These are phyloP conservation scores for Oreortyx pictus DNA, from an alignment of 2,797 vertebrate genomes.

Conservation along the genomic window DNA sequence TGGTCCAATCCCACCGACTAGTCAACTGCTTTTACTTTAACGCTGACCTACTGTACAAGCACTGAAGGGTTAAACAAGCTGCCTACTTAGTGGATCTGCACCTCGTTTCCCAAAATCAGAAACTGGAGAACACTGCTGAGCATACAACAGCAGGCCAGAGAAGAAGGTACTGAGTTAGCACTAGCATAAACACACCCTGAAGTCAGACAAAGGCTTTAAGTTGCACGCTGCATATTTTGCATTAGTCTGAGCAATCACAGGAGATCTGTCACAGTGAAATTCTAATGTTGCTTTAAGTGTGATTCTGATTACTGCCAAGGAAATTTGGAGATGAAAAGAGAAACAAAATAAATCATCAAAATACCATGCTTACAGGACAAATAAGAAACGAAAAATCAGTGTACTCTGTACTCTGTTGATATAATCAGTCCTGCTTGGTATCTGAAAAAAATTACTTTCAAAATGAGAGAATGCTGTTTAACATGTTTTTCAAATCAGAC, in stretches of 20 bases:
- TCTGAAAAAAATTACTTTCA: background rate
- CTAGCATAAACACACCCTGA: background rate
- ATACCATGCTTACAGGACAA: background rate
- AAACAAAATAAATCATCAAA: background rate
- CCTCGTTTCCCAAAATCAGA: background rate
- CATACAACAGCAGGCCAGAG: background rate
- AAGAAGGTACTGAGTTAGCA: background rate
- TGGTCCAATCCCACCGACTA: background rate
- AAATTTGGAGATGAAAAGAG: background rate
- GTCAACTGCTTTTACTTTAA: background rate
- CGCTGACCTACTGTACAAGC: background rate
- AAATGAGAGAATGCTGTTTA: background rate
- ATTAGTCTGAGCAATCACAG: background rate
- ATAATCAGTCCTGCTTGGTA: background rate
- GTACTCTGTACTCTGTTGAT: background rate
- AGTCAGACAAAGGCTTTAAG: background rate
- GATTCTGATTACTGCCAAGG: slow-evolving; percentile 4
- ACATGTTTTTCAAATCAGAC: background rate
- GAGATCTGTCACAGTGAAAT: background rate
- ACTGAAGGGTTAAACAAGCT: background rate
- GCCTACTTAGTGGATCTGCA: background rate
- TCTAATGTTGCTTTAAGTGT: background rate
- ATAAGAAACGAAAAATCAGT: background rate
- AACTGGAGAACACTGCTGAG: background rate
- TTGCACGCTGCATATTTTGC: background rate